These are phyloP conservation scores for Leuciscus idus DNA, from an alignment of 2,113 vertebrate species.

Conservation along the genomic window DNA sequence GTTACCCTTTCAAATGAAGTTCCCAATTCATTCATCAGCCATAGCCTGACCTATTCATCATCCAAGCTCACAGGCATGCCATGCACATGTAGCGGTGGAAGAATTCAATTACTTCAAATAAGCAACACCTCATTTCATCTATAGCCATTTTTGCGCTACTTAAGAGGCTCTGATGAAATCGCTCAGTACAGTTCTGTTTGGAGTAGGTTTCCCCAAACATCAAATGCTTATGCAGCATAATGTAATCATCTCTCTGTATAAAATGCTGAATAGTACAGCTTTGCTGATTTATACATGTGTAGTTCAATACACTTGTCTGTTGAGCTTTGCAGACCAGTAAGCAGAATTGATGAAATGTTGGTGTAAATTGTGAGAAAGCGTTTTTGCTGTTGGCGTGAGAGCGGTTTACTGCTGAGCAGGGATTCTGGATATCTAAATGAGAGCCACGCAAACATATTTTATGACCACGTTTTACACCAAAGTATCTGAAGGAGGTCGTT, in stretches of 20 bases:
- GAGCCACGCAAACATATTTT: conserved; percentile 9
- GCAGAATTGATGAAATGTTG: conserved; percentile 44
- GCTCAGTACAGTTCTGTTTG: conserved; percentile 9
- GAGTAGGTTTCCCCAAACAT: conserved; percentile 1
- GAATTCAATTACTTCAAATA: conserved; percentile 6
- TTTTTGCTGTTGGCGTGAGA: background rate
- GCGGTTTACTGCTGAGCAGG: conserved; percentile 23
- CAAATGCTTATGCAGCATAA: conserved; percentile 30
- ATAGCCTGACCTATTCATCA: conserved; percentile 20
- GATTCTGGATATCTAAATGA: conserved; percentile 24
- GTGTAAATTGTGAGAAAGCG: conserved; percentile 24
- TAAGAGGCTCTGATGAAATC: conserved; percentile 19
- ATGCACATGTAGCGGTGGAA: conserved; percentile 6
- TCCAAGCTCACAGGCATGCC: background rate
- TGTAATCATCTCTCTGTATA: conserved; percentile 23
- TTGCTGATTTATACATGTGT: conserved; percentile 42
- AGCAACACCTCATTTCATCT: background rate
- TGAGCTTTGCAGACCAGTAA: conserved; percentile 37
- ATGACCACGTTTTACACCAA: background rate
- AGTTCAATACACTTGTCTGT: conserved; percentile 29
- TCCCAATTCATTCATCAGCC: conserved; percentile 26
- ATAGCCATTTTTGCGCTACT: background rate
- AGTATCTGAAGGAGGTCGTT: background rate
- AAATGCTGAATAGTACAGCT: conserved; percentile 34
- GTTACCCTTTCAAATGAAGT: conserved; percentile 39